Base-by-base conservation (phyloP, 2,797 vertebrate genomes). In the Molossus molossus region DNA sequence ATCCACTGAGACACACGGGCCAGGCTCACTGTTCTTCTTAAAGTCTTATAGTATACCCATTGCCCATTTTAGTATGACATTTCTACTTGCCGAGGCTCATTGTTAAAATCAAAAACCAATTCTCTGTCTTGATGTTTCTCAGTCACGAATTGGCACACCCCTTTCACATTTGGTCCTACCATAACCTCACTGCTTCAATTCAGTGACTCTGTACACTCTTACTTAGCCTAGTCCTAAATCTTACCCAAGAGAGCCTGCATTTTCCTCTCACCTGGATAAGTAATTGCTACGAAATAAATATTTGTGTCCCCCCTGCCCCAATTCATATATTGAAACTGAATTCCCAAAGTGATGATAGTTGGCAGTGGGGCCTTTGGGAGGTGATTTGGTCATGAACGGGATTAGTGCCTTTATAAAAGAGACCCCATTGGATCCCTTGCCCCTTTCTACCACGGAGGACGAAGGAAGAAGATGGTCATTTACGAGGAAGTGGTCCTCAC, bases 21-120 rank as follows among this genome's bases (percentile, higher is more conserved):
- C 40, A 45, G 40, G 40, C 40, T 45, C 40, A 45, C 7, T 64
- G n/a, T 40, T 85, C 40, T 76, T 62, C 6, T 70, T 69, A 9
- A 77, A 75, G 21, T 80, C 27, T 64, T 50, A 27, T 1, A n/a
- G 76, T 2, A 20, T 1, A 29, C 10, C 4, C 27, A 57, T 13
- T 58, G 50, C 18, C 29, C 18, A 80, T 85, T 91, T 83, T 27
- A 40, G 55, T 33, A 25, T 70, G 9, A 37, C 29, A 48, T n/a
- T 91, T 81, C 48, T 62, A 20, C 20, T 64, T 77, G 55, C 37
- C 77, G 21, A 9, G 33, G 12, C 12, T 96, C 57, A 21, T 29
- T 69, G 27, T 80, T 88, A 91, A 94, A 57, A 89, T 57, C 9
- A 33, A 75, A 85, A 87, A 62, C 75, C 60, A 85, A 17, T 75